These are phyloP conservation scores for Stenodema calcarata DNA, from an alignment of 2,888 invertebrate genomes.

Conservation along the genomic window DNA sequence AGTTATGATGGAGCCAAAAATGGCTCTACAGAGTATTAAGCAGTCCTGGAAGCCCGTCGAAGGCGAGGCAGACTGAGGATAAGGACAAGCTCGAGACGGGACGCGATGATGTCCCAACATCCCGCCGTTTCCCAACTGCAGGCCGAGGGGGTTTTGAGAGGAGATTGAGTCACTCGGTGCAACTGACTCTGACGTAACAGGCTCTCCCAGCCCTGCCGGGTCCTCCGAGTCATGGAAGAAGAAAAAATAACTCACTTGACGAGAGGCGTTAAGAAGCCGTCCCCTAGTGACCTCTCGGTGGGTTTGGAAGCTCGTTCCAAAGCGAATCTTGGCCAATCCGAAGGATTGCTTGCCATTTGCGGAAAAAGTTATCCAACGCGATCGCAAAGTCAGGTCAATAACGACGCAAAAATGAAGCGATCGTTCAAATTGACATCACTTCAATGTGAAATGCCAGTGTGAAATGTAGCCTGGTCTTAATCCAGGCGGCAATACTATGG, in stretches of 20 bases:
- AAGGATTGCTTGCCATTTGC: neutral
- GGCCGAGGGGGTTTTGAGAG: neutral
- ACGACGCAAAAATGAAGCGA: too few species aligned
- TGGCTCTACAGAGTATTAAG: too few species aligned
- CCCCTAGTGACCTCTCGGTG: neutral
- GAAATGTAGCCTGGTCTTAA: too few species aligned
- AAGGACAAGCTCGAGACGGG: neutral
- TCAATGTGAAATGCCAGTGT: too few species aligned
- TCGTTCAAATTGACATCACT: too few species aligned
- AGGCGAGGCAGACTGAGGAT: neutral
- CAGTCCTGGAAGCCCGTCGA: too few species aligned
- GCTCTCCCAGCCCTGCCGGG: neutral
- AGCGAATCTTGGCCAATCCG: neutral
- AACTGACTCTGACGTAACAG: neutral
- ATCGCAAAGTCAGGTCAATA: too few species aligned
- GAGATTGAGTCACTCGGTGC: neutral
- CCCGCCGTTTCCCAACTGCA: neutral
- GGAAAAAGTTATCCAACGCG: neutral
- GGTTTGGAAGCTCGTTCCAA: neutral
- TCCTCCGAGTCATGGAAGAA: neutral
- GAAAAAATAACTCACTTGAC: neutral
- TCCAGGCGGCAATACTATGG: too few species aligned
- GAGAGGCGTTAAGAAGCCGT: neutral
- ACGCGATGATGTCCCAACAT: neutral
- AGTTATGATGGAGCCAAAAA: too few species aligned